Percentiles rank a stretch among this genome's conserved stretches.
Conservation (phyloP, 2,888 invertebrate species). For the Argynnis bischoffii region DNA sequence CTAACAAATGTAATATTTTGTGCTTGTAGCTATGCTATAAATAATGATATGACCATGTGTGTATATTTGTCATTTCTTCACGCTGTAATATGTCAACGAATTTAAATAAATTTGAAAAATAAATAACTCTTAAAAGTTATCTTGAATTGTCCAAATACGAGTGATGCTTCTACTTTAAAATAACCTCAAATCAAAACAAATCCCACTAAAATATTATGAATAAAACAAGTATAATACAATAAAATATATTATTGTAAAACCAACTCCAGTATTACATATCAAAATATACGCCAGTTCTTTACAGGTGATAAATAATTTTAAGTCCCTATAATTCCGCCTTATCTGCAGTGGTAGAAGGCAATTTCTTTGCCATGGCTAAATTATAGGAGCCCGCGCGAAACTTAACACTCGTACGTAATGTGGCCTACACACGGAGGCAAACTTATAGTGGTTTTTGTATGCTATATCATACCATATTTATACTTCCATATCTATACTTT, state of each 20-base stretch:
- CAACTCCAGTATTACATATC: background rate
- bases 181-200: too few species aligned
- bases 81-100: too few species aligned
- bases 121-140: too few species aligned
- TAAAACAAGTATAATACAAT: background rate
- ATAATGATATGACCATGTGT: too few species aligned
- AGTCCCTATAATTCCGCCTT: constrained; percentile 60
- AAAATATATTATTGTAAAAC: background rate
- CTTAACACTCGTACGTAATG: constrained; percentile 50
- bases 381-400: constrained; percentile 57
- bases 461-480: constrained; percentile 1
- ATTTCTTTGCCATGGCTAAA: constrained; percentile 62
- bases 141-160: too few species aligned
- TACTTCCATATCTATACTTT: background rate
- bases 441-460: background rate
- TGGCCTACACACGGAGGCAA: constrained; percentile 42
- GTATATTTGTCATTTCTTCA: too few species aligned
- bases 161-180: too few species aligned
- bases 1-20: too few species aligned
- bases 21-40: too few species aligned
- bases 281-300: constrained; percentile 19
- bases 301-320: constrained; percentile 49
- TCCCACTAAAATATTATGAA: background rate
- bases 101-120: too few species aligned
- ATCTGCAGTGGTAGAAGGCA: constrained; percentile 53